Evolutionary conservation across 1,140 invertebrate genomes (phyloP).

Genomic region (Wiebesia pumilae): DNA sequence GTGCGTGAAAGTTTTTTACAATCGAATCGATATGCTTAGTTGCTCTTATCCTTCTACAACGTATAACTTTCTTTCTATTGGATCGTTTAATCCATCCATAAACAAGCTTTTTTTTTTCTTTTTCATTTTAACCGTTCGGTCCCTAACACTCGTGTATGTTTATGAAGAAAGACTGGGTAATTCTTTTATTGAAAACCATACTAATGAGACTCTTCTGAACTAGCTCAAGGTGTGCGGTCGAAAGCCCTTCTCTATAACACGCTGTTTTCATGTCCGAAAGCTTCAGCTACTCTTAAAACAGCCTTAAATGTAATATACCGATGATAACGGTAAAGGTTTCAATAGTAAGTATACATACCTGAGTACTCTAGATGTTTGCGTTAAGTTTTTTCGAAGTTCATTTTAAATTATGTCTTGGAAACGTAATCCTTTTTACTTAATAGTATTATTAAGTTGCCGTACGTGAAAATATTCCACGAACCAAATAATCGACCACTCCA

Average conservation of each 20-base stretch:
- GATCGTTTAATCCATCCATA: too few species aligned
- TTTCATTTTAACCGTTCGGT: too few species aligned
- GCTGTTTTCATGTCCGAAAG: background rate
- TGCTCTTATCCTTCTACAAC: background rate
- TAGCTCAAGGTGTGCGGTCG: background rate
- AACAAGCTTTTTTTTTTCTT: too few species aligned
- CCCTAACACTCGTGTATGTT: too few species aligned
- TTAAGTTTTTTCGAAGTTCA: too few species aligned
- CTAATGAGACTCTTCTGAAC: background rate
- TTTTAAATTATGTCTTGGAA: too few species aligned
- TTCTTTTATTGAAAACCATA: background rate
- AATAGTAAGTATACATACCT: background rate
- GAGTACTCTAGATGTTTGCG: too few species aligned
- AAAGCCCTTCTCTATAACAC: background rate
- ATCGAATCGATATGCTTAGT: background rate
- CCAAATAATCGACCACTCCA: too few species aligned
- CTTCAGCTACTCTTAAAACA: background rate
- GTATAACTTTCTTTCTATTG: background rate
- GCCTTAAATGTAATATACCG: background rate
- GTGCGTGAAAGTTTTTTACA: background rate
- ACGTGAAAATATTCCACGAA: too few species aligned
- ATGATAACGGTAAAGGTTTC: background rate
- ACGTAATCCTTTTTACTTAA: too few species aligned
- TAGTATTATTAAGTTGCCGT: too few species aligned
- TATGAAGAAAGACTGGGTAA: background rate